Percentiles rank a stretch among this genome's conserved stretches.
Evolutionary conservation across 2,113 vertebrate genomes (phyloP).

Genomic region (Engystomops pustulosus): DNA sequence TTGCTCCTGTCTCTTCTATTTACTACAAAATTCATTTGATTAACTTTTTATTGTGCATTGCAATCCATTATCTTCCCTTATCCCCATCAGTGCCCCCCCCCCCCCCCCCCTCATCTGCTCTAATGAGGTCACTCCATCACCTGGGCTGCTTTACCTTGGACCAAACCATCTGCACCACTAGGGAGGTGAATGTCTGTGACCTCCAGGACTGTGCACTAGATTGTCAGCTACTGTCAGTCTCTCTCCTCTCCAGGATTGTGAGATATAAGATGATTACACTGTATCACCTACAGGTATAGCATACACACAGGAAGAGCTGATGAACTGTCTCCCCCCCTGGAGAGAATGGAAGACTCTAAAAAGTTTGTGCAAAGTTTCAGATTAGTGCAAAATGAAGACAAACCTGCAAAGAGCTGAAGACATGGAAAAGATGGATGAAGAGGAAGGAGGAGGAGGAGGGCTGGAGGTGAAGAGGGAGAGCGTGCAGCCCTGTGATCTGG

Average conservation of each 20-base stretch:
- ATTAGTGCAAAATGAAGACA: neutral
- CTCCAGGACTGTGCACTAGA: neutral
- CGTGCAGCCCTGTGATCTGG: neutral
- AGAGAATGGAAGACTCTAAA: slow-evolving; percentile 10
- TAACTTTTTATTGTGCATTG: too few relatives aligned
- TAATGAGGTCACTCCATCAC: neutral
- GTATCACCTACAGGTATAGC: too few relatives aligned
- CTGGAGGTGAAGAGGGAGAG: neutral
- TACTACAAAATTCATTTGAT: too few relatives aligned
- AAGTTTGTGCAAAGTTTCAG: neutral
- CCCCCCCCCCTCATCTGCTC: neutral
- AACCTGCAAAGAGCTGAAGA: neutral
- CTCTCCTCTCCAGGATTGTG: neutral
- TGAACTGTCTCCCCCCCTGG: neutral
- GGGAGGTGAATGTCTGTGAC: neutral
- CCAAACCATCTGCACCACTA: neutral
- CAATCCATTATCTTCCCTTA: too few relatives aligned
- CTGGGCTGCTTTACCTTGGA: neutral
- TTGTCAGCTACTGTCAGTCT: neutral
- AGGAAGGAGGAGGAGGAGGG: neutral
- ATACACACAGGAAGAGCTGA: neutral
- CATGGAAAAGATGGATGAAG: slow-evolving; percentile 15
- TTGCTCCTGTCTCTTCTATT: too few relatives aligned
- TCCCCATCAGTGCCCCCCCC: too few relatives aligned
- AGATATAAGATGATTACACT: neutral